Conservation (phyloP, 2,888 invertebrate genomes). For the Archaeoteleia sp. region DNA sequence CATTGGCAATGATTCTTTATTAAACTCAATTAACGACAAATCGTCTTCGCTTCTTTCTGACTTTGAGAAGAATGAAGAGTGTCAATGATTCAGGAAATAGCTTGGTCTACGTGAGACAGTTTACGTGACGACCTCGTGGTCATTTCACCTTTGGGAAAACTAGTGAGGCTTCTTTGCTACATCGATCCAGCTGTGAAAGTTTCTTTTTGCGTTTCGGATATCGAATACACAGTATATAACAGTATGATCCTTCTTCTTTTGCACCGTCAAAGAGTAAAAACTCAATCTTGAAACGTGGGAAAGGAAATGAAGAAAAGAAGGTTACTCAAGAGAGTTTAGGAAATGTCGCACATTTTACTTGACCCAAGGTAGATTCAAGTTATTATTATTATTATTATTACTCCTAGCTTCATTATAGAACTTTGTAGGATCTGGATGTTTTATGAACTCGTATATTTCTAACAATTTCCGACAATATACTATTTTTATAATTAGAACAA, state of each 20-base stretch:
- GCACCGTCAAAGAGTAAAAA: conserved; percentile 37
- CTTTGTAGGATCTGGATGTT: too few relatives aligned
- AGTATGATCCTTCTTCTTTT: conserved; percentile 27
- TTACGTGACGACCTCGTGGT: conserved; percentile 26
- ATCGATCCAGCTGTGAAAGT: conserved; percentile 27
- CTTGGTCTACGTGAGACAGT: conserved; percentile 19
- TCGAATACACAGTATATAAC: conserved; percentile 34
- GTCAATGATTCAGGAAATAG: conserved; percentile 27
- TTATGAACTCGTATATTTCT: too few relatives aligned
- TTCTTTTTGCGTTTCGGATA: conserved; percentile 39
- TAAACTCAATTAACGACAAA: conserved; percentile 22
- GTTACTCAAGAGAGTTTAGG: conserved; percentile 12
- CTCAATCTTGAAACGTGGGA: conserved; percentile 41
- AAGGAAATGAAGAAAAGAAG: conserved; percentile 13
- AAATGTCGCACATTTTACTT: conserved; percentile 8
- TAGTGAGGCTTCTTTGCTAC: conserved; percentile 8
- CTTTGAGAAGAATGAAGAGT: conserved; percentile 19
- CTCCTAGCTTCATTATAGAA: too few relatives aligned
- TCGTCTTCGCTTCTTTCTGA: conserved; percentile 15
- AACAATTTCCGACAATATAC: too few relatives aligned
- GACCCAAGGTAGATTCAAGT: conserved; percentile 18
- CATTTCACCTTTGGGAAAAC: conserved; percentile 31
- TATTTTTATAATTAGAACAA: too few relatives aligned
- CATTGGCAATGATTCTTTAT: conserved; percentile 9
- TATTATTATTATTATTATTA: too few relatives aligned